A percentile compares a stretch with the other conserved stretches of the same genome.
These are phyloP conservation scores for Chondrilla cf. caribensis DNA, from an alignment of 37 sponge, comb jelly and placozoan genomes.

Conservation along the genomic window DNA sequence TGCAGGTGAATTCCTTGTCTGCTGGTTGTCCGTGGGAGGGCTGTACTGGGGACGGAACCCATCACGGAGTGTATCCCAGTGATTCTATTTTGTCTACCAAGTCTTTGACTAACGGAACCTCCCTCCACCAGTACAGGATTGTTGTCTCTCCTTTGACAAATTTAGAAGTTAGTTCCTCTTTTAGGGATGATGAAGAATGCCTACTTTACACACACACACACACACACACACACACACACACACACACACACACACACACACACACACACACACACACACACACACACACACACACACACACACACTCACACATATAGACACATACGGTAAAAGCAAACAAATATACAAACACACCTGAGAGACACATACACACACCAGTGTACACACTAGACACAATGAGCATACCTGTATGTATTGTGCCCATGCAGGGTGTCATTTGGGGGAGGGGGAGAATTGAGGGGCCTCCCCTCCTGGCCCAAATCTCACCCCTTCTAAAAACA, in stretches of 20 bases:
- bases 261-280: background rate
- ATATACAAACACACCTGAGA: too few relatives aligned
- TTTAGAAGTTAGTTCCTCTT: background rate
- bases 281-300: constrained; percentile 5
- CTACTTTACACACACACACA: background rate
- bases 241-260: background rate
- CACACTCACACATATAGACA: background rate
- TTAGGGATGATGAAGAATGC: background rate
- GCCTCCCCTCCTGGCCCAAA: too few relatives aligned
- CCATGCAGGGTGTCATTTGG: too few relatives aligned
- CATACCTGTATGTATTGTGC: too few relatives aligned
- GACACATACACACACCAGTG: too few relatives aligned
- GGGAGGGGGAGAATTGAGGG: too few relatives aligned
- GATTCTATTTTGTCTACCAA: constrained; percentile 51
- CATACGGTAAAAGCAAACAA: too few relatives aligned
- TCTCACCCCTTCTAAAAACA: too few relatives aligned
- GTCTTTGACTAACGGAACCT: background rate
- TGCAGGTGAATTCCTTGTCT: background rate
- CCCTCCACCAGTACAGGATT: background rate
- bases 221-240: background rate
- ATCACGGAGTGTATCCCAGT: background rate
- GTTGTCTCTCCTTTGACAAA: background rate
- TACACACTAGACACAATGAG: too few relatives aligned
- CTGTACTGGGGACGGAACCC: background rate
- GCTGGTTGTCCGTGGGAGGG: background rate